Conservation (phyloP, 2,888 invertebrate genomes). For the Carabus problematicus region DNA sequence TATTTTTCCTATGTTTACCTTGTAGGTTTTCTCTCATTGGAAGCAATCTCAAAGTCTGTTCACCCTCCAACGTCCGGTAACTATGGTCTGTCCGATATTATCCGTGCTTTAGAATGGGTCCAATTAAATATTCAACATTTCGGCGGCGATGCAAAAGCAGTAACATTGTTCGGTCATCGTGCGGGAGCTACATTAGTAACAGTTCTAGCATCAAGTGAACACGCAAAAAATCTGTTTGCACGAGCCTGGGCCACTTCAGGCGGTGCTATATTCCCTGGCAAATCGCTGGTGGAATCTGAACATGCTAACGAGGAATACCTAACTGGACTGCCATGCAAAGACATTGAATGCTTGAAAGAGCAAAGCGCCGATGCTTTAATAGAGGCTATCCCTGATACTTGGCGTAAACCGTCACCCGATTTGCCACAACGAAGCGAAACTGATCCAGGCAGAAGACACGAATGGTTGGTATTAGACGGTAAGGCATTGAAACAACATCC, state of each 20-base stretch:
- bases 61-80: conserved; percentile 84
- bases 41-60: conserved; percentile 71
- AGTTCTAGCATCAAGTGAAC: conserved; percentile 68
- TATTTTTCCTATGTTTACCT: conserved; percentile 45
- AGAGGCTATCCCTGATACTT: conserved; percentile 74
- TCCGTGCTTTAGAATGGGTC: conserved; percentile 81
- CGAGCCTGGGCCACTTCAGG: conserved; percentile 83
- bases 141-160: conserved; percentile 79
- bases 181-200: conserved; percentile 86
- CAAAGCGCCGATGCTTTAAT: conserved; percentile 67
- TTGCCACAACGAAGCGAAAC: conserved; percentile 62
- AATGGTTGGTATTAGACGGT: conserved; percentile 80
- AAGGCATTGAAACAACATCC: conserved; percentile 71
- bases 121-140: conserved; percentile 82
- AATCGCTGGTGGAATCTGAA: conserved; percentile 67
- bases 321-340: conserved; percentile 58
- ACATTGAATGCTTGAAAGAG: conserved; percentile 66
- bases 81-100: conserved; percentile 82
- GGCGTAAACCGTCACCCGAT: conserved; percentile 69
- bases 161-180: conserved; percentile 84
- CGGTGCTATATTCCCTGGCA: conserved; percentile 75
- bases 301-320: conserved; percentile 69
- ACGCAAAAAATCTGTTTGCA: conserved; percentile 72
- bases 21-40: conserved; percentile 80
- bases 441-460: conserved; percentile 66